phyloP scores from a whole-genome alignment of 2,113 vertebrate genomes.

The Cyprinus carpio region DNA sequence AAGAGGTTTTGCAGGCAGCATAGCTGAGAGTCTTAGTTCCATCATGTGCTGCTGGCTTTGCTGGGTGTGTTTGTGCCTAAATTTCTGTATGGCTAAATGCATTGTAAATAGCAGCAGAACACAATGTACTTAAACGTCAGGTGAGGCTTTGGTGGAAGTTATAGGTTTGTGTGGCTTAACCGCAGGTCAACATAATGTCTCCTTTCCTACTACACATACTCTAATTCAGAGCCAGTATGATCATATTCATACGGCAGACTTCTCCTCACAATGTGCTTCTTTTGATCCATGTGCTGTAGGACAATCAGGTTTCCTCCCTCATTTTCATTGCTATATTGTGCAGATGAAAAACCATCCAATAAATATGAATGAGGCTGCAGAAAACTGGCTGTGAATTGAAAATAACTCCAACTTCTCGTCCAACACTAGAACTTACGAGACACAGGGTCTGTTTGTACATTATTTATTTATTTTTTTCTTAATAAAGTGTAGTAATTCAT shows the following conservation, averaged over 20 bases:
- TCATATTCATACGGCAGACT: neutral
- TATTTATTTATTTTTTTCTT: neutral
- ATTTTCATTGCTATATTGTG: neutral
- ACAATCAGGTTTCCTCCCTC: neutral
- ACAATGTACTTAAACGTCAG: neutral
- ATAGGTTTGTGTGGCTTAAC: neutral
- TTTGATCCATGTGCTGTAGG: neutral
- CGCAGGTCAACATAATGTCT: neutral
- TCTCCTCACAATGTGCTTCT: neutral
- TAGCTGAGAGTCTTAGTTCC: neutral
- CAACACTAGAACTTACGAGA: neutral
- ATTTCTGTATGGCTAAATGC: neutral
- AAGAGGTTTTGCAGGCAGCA: no score
- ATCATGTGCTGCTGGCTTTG: neutral
- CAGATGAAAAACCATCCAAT: neutral
- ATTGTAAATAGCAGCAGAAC: slow-evolving; percentile 10
- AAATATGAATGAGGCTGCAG: neutral
- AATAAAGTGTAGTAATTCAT: neutral
- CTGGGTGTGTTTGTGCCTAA: neutral
- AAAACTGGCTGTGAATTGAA: neutral
- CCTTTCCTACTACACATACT: no score
- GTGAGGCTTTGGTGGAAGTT: no score
- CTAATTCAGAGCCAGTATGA: neutral
- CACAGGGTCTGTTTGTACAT: slow-evolving; percentile 33
- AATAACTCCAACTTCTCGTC: neutral